phyloP scores from a whole-genome alignment of 2,888 invertebrate species.

The Cryptocephalus moraei region DNA sequence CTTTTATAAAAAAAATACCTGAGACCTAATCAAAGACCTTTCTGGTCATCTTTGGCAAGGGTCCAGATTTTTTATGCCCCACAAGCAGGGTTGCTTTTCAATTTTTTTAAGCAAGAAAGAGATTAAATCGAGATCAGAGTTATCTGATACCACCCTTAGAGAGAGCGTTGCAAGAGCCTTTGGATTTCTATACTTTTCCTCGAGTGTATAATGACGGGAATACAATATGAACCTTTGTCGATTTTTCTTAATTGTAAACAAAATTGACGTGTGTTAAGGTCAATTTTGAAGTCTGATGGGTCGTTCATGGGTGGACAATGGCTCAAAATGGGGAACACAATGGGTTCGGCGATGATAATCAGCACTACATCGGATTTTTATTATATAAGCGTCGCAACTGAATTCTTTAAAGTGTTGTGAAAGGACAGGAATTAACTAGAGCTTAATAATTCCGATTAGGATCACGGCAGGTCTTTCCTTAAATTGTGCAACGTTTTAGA shows the following conservation, averaged over 20 bases:
- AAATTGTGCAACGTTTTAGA: too few species aligned
- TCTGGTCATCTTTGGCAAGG: conserved; percentile 27
- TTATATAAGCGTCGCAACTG: too few species aligned
- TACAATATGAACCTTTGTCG: conserved; percentile 16
- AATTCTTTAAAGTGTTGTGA: too few species aligned
- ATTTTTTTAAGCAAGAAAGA: conserved; percentile 10
- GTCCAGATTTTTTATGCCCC: conserved; percentile 26
- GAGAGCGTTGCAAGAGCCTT: conserved; percentile 23
- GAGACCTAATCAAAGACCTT: conserved; percentile 22
- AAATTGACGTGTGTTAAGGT: conserved; percentile 20
- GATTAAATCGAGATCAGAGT: conserved; percentile 20
- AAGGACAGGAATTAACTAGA: too few species aligned
- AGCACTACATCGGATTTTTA: too few species aligned
- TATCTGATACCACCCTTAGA: conserved; percentile 26
- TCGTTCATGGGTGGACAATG: background rate
- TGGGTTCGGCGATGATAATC: too few species aligned
- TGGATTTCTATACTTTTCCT: conserved; percentile 26
- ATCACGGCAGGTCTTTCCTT: too few species aligned
- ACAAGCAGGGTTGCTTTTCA: conserved; percentile 12
- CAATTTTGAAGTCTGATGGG: conserved; percentile 12
- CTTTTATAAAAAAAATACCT: conserved; percentile 25
- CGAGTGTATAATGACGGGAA: conserved; percentile 23
- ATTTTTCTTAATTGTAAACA: conserved; percentile 17
- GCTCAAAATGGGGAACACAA: too few species aligned
- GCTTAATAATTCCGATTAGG: too few species aligned